Base-by-base conservation (phyloP, 2,113 vertebrate genomes). In the Sander lucioperca region DNA sequence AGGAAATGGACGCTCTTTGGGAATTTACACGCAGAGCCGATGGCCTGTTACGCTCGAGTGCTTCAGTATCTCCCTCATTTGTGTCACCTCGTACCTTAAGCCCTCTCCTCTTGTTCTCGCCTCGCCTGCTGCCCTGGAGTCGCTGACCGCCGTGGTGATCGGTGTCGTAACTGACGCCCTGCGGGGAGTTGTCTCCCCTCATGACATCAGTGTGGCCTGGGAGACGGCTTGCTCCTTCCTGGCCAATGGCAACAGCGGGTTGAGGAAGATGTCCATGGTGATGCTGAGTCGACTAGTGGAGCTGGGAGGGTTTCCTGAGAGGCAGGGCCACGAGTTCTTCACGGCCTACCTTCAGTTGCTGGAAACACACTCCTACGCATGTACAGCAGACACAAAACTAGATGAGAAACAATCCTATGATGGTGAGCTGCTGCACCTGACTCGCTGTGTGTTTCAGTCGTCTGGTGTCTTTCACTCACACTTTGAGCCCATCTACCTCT, bases 401-500 rank as follows among this genome's bases (percentile, higher is more conserved):
- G 65, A 90, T 25, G 93, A 96, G 23, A 80, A 95, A 1, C 70
- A 90, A 51, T 79, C 92, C 5, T 96, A 96, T 50, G 96, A 93
- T 56, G 94, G 95, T 12, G 96, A 97, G 33, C 90, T 98, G 23
- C 93, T 96, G n/a, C 80, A 89, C 45, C 80, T 99, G 78, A 95
- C 97, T 14, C 93, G 81, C 61, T 94, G 94, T 0, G 76, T 99
- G 43, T 96, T 99, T 75, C 93, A 95, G 58, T 92, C 94, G 51
- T 91, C 96, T 36, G 69, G 59, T 36, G 89, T 70, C 57, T 94
- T 50, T 88, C 94, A n/a, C 91, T 95, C 89, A 33, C 77, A 51
- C 91, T 95, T 99, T 86, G 96, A 98, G 90, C 95, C 97, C 79
- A 90, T 97, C 61, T 95, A 97, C 79, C 94, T 99, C 74, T 96